Conservation (phyloP, 2,797 vertebrate species). For the Spinus pinus region DNA sequence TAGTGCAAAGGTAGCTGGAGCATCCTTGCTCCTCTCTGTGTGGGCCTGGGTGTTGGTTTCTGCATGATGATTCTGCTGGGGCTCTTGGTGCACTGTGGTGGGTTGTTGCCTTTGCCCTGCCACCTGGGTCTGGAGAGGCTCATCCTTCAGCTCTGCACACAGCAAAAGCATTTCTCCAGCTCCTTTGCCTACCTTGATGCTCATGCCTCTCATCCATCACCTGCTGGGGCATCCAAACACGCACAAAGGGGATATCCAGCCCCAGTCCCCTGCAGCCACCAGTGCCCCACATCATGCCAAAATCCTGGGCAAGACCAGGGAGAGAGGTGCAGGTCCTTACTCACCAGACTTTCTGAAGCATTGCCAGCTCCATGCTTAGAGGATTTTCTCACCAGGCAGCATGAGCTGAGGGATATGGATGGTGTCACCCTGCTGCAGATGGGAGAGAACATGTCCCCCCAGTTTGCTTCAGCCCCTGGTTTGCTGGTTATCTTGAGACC, state of each 20-base stretch:
- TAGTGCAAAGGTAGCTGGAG: accelerated
- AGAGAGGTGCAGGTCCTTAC: background rate
- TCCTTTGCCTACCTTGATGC: background rate
- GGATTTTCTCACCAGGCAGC: background rate
- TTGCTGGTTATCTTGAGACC: background rate
- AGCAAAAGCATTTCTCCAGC: background rate
- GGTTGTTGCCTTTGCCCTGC: background rate
- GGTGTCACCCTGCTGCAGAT: background rate
- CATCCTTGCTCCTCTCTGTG: background rate
- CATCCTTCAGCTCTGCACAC: background rate
- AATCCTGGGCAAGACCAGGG: no score
- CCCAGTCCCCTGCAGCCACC: background rate
- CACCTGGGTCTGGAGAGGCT: background rate
- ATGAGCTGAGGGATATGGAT: background rate
- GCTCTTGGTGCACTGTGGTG: accelerated
- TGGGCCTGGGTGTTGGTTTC: background rate
- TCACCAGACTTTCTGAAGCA: accelerated
- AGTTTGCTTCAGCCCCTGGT: background rate
- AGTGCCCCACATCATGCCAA: background rate
- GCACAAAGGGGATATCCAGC: background rate
- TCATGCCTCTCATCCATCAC: background rate
- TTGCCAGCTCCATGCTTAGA: background rate
- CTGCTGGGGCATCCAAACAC: background rate
- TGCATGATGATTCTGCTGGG: background rate
- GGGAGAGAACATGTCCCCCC: background rate